phyloP scores from a whole-genome alignment of 2,113 vertebrate genomes.

The rabbit (Oryctolagus cuniculus) region mOryCun1.1 NC_091440.1:27938001-27938500 shows the following conservation, averaged over 20 bases:
- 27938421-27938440: background rate
- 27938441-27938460: background rate
- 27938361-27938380: background rate
- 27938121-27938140: background rate
- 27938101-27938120: conserved; percentile 43
- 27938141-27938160: conserved; percentile 51
- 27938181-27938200: background rate
- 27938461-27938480: background rate
- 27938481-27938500: background rate
- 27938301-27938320: background rate
- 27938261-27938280: background rate
- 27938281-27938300: background rate
- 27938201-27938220: background rate
- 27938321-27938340: background rate
- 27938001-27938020: background rate
- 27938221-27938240: background rate
- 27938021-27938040: background rate
- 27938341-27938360: background rate
- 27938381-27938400: background rate
- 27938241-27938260: background rate
- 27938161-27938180: conserved; percentile 49
- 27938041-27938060: conserved; percentile 24
- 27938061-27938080: conserved; percentile 42
- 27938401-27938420: background rate
- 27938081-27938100: conserved; percentile 61